Evolutionary conservation across 2,113 vertebrate species (phyloP), one percentile per base, ranked within the genome.

Genomic region (Caracal caracal): DNA sequence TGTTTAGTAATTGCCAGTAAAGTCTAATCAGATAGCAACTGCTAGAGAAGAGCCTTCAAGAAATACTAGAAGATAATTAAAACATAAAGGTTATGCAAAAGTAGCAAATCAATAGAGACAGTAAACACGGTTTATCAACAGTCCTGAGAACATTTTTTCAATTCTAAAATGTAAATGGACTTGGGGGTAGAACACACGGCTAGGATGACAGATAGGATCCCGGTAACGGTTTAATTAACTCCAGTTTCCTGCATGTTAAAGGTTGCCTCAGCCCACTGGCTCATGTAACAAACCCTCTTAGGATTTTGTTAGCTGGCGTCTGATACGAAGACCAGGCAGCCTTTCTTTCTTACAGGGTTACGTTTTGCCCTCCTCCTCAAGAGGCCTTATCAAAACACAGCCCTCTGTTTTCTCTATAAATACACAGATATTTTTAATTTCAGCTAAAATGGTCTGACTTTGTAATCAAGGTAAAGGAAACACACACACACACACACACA

Each of bases 151-250:
- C 87, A 83, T 92, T 98, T 98, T 98, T 98, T 97, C 97, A 97
- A 88, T 90, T 97, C 96, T 94, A 98, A 98, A 98, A 98, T 98
- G 96, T 97, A 99, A 98, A 98, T 98, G 97, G 97, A 88, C 93
- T 97, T 97, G 96, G 95, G 98, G 98, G 95, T 91, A 91, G 93
- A 98, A 95, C 0, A 2, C 35, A 87, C 24, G 80, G 89, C 88
- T 96, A 63, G 88, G 80, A 98, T 99, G 98, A 99, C 98, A 98
- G 98, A 98, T 99, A 98, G 98, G 96, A 97, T 97, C 94, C 93
- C 0, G 0, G 96, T 96, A 98, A 98, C 95, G 59, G 98, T 98
- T 99, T 98, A 99, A 99, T 99, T 99, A 99, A 98, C 98, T 99
- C 95, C 68, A 76, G 98, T 98, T 98, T 98, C 97, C 97, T 98